phyloP scores from a whole-genome alignment of 2,888 invertebrate species.

The Drosophila hamatofila region DNA sequence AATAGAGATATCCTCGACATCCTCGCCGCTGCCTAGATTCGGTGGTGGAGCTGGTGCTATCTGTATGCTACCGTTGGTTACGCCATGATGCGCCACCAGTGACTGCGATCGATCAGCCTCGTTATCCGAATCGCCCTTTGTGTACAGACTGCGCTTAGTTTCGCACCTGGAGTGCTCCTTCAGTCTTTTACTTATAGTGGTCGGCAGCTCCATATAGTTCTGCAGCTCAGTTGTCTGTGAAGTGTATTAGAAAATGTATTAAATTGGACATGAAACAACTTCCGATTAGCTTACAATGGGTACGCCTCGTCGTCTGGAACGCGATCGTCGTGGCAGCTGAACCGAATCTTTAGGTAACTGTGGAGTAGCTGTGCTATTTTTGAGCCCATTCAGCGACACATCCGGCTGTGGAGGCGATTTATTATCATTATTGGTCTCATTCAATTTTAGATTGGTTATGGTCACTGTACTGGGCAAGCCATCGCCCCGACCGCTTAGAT shows the following conservation, averaged over 20 bases:
- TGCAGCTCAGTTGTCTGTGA: constrained; percentile 36
- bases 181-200: constrained; percentile 9
- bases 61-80: neutral
- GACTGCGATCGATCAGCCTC: constrained; percentile 18
- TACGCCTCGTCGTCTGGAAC: neutral
- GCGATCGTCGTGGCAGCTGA: neutral
- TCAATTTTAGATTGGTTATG: neutral
- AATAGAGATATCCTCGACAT: constrained; percentile 21
- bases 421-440: no score
- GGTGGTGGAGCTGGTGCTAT: constrained; percentile 39
- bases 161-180: neutral
- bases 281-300: constrained; percentile 23
- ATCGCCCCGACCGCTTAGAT: constrained; percentile 17
- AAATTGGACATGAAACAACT: neutral
- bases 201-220: constrained; percentile 29
- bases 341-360: neutral
- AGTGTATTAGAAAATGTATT: neutral
- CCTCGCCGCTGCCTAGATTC: neutral
- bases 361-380: neutral
- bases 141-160: constrained; percentile 55
- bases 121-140: constrained; percentile 49
- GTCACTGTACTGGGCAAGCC: constrained; percentile 2
- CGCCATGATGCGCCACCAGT: neutral
- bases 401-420: neutral
- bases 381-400: accelerated